These are phyloP conservation scores for Ascaphus truei DNA, from an alignment of 2,113 vertebrate genomes.

Conservation along the genomic window DNA sequence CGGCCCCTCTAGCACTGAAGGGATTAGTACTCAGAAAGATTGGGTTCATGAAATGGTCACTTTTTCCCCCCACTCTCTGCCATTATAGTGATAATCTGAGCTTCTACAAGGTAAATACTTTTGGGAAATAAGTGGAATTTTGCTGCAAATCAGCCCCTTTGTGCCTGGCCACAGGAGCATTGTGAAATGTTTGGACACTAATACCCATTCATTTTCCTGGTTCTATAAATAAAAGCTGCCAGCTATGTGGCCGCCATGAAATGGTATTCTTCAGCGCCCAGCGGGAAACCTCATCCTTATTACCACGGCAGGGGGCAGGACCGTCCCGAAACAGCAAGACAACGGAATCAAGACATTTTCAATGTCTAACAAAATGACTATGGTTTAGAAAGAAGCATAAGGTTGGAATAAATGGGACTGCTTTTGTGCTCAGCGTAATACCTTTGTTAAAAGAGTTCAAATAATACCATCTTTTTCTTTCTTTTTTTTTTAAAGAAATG, in stretches of 20 bases:
- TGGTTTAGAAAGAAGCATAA: conserved; percentile 82
- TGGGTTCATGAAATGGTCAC: conserved; percentile 67
- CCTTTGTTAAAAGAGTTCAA: conserved; percentile 73
- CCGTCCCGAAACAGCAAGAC: conserved; percentile 96
- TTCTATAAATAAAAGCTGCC: conserved; percentile 99
- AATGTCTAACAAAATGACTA: conserved; percentile 98
- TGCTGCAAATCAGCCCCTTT: conserved; percentile 99
- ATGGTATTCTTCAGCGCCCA: conserved; percentile 98
- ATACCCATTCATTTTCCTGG: conserved; percentile 99
- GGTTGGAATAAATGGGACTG: conserved; percentile 71
- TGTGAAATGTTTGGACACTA: conserved; percentile 99
- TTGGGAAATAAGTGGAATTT: conserved; percentile 99
- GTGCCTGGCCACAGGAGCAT: conserved; percentile 97
- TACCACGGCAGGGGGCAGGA: conserved; percentile 95
- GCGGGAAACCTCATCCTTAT: conserved; percentile 98
- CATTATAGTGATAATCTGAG: conserved; percentile 74
- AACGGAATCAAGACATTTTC: conserved; percentile 99
- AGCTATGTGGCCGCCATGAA: conserved; percentile 96
- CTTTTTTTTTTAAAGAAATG: conserved; percentile 40
- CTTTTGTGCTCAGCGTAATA: conserved; percentile 67
- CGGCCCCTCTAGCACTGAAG: background rate
- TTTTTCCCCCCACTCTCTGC: conserved; percentile 54
- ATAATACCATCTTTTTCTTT: conserved; percentile 51
- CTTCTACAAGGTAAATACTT: conserved; percentile 83
- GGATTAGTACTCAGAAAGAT: conserved; percentile 43